Base-by-base conservation (phyloP, 2,888 invertebrate species). In the Tridacna gigas region DNA sequence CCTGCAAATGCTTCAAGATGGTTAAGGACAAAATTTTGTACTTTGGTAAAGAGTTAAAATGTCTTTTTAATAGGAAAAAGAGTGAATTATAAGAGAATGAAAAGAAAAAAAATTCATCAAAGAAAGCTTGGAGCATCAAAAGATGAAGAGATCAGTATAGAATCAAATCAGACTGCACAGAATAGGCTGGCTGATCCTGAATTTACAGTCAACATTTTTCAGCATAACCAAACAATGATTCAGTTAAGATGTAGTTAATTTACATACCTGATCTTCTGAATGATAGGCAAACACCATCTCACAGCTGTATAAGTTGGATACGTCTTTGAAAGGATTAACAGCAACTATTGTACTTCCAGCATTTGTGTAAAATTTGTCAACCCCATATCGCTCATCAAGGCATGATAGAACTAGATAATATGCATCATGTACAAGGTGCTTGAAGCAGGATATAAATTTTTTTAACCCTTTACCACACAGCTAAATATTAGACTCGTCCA, bases 321-420 rank as follows among this genome's bases (percentile, higher is more conserved):
- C 80, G 25, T 88, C 84, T 65, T 86, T 86, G 86, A 91, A 94
- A 7, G 94, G 94, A 82, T 94, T 94, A 18, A 93, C 86, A 37
- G 93, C 93, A 5, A 94, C 87, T 37, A 93, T 80, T 0, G 92
- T 92, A 51, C 83, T 88, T 12, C 94, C 93, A 45, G 93, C 93
- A 37, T 80, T 73, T 0, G 93, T 94, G 89, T 94, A 94, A 81
- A 91, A 89, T 48, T 67, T 28, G 51, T 86, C 86, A 0, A 45
- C 45, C 5, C 61, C 47, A 84, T 90, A 92, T 63, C 94, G 80
- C 75, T 80, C 74, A 47, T 88, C 73, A 51, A 94, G 84, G 76
- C 93, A 93, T 11, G 78, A 77, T 75, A 93, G 73, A 12, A 93
- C 94, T 94, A 84, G 7, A 37, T 4, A 37, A 37, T 4, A 37